Conservation (phyloP, 2,888 invertebrate genomes). For the Pachliopta kotzebuea region DNA sequence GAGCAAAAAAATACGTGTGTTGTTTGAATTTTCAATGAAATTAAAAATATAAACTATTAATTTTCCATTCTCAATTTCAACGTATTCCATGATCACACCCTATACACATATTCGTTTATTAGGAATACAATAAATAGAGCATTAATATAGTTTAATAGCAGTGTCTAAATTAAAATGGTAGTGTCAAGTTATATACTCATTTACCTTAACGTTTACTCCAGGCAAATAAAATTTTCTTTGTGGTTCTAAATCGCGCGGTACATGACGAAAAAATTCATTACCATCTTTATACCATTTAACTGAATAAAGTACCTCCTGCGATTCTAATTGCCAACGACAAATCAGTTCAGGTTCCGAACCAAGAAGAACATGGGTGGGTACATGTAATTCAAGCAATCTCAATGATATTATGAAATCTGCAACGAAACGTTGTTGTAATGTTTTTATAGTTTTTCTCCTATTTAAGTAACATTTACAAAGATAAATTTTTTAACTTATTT, state of each 20-base stretch:
- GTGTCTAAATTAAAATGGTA: neutral
- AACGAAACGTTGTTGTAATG: too few species aligned
- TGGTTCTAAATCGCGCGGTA: conserved; percentile 87
- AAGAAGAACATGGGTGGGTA: conserved; percentile 86
- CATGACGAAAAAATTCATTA: conserved; percentile 88
- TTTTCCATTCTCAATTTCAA: too few species aligned
- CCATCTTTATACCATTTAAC: conserved; percentile 93
- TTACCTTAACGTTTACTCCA: conserved; percentile 81
- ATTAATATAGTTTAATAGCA: neutral
- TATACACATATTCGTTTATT: too few species aligned
- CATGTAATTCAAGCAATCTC: conserved; percentile 84
- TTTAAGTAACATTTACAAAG: too few species aligned
- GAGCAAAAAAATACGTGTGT: too few species aligned
- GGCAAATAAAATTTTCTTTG: conserved; percentile 85
- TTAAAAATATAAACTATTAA: too few species aligned
- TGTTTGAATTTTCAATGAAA: too few species aligned
- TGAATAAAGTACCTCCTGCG: conserved; percentile 87
- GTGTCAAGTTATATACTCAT: neutral
- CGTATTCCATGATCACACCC: too few species aligned
- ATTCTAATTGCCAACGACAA: conserved; percentile 85
- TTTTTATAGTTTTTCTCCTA: too few species aligned
- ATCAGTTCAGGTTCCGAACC: conserved; percentile 84
- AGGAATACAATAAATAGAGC: too few species aligned
- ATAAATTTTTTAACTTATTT: too few species aligned
- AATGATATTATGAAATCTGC: conserved; percentile 68